These are phyloP conservation scores for Metalampra italica DNA, from an alignment of 2,888 invertebrate genomes.

Conservation along the genomic window DNA sequence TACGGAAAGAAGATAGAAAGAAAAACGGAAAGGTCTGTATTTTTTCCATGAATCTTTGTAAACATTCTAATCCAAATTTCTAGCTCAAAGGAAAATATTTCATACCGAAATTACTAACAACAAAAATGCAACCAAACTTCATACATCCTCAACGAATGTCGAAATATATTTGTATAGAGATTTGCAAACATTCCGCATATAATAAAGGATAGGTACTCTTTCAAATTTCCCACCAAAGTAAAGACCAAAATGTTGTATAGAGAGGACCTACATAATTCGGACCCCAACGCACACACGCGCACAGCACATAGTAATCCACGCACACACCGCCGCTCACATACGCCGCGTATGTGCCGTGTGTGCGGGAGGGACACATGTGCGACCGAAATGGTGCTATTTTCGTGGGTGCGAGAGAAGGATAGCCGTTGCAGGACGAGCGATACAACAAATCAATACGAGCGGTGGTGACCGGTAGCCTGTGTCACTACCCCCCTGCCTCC, in stretches of 20 bases:
- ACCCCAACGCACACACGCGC: slow-evolving; percentile 62
- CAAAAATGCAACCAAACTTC: too few relatives aligned
- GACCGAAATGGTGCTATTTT: slow-evolving; percentile 36
- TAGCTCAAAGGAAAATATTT: too few relatives aligned
- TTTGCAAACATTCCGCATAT: too few relatives aligned
- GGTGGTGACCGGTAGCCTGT: slow-evolving; percentile 80
- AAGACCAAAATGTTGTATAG: slow-evolving; percentile 31
- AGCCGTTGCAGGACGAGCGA: slow-evolving; percentile 75
- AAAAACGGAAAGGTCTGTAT: too few relatives aligned
- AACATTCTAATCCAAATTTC: too few relatives aligned
- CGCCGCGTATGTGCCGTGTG: slow-evolving; percentile 64
- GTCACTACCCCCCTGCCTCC: slow-evolving; percentile 60
- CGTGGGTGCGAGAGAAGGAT: slow-evolving; percentile 53
- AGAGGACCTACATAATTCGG: slow-evolving; percentile 51
- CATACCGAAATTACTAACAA: too few relatives aligned
- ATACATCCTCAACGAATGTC: too few relatives aligned
- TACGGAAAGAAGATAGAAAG: too few relatives aligned
- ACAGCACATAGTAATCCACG: slow-evolving; percentile 45
- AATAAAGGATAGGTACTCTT: too few relatives aligned
- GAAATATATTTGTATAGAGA: too few relatives aligned
- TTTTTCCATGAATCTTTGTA: too few relatives aligned
- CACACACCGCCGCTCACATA: slow-evolving; percentile 33
- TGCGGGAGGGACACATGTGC: slow-evolving; percentile 56
- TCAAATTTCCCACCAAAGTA: slow-evolving; percentile 1
- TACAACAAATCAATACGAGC: slow-evolving; percentile 80